Percentiles rank a stretch among this genome's conserved stretches.
These are phyloP conservation scores for Cantharis rustica DNA, from an alignment of 2,888 invertebrate genomes.

Conservation along the genomic window DNA sequence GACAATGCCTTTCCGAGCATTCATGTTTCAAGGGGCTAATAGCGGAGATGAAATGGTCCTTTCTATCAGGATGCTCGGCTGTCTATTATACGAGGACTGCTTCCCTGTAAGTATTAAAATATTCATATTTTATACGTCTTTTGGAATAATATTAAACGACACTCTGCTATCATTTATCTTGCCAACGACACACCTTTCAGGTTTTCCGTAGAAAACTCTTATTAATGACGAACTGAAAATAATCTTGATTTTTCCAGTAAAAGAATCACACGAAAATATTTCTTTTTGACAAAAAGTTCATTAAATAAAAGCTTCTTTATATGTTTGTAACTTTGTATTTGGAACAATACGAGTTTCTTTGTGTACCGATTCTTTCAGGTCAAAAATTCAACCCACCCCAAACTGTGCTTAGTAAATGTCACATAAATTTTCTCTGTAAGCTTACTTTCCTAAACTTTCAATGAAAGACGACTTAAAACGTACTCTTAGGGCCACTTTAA, in stretches of 20 bases:
- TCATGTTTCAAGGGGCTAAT: slow-evolving; percentile 64
- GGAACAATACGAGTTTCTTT: neutral
- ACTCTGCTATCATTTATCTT: neutral
- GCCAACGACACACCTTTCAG: neutral
- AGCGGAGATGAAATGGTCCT: slow-evolving; percentile 63
- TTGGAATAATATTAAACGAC: neutral
- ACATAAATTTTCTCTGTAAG: neutral
- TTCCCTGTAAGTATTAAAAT: slow-evolving; percentile 48
- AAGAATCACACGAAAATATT: neutral
- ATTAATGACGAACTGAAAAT: neutral
- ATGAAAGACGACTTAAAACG: neutral
- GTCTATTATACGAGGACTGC: slow-evolving; percentile 61
- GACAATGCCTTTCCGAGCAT: slow-evolving; percentile 58
- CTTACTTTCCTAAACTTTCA: neutral
- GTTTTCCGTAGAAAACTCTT: neutral
- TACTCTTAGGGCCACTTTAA: too few species aligned
- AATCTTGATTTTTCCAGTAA: neutral
- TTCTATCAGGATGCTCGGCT: slow-evolving; percentile 61
- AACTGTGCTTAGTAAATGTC: neutral
- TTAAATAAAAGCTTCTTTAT: neutral
- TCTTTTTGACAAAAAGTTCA: neutral
- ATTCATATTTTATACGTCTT: neutral
- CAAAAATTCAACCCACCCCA: neutral
- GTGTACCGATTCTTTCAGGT: neutral
- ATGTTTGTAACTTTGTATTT: neutral